phyloP scores from a whole-genome alignment of 1,140 invertebrate species.

The Adelges cooleyi region DNA sequence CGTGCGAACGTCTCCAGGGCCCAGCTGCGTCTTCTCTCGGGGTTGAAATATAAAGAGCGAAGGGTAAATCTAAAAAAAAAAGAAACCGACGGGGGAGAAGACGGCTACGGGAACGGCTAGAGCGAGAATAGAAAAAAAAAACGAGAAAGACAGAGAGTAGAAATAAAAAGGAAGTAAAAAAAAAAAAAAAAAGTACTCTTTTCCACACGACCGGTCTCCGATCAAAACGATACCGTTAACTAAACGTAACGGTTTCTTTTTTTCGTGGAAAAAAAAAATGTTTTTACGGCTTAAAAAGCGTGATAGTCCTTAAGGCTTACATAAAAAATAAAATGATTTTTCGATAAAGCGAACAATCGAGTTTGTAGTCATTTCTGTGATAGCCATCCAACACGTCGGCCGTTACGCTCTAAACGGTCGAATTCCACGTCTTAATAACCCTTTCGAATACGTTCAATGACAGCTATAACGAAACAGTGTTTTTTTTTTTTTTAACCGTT shows the following conservation, averaged over 20 bases:
- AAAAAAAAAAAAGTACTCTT: slow-evolving; percentile 8
- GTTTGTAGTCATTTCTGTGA: slow-evolving; percentile 13
- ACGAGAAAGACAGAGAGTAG: not conserved
- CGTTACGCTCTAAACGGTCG: not conserved
- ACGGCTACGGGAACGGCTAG: not conserved
- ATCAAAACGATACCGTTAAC: slow-evolving; percentile 27
- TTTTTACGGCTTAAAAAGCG: slow-evolving; percentile 4
- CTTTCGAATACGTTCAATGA: not conserved
- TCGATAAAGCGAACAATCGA: slow-evolving; percentile 16
- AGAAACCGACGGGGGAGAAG: no score
- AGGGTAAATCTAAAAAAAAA: slow-evolving; percentile 8
- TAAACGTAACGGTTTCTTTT: slow-evolving; percentile 25
- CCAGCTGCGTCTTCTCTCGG: slow-evolving; percentile 4
- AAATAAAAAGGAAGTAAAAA: not conserved
- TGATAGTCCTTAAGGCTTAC: not conserved
- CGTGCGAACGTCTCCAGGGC: slow-evolving; percentile 12
- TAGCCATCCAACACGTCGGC: not conserved
- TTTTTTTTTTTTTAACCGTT: no score
- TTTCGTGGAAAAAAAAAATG: not conserved
- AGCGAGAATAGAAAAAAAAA: not conserved
- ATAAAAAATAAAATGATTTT: slow-evolving; percentile 15
- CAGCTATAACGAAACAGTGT: no score
- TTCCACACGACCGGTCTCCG: slow-evolving; percentile 15
- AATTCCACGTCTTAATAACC: not conserved
- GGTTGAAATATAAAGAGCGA: not conserved